A percentile compares a stretch with the other conserved stretches of the same genome.
phyloP scores from a whole-genome alignment of 2,797 vertebrate species.

The Ceryle rudis region DNA sequence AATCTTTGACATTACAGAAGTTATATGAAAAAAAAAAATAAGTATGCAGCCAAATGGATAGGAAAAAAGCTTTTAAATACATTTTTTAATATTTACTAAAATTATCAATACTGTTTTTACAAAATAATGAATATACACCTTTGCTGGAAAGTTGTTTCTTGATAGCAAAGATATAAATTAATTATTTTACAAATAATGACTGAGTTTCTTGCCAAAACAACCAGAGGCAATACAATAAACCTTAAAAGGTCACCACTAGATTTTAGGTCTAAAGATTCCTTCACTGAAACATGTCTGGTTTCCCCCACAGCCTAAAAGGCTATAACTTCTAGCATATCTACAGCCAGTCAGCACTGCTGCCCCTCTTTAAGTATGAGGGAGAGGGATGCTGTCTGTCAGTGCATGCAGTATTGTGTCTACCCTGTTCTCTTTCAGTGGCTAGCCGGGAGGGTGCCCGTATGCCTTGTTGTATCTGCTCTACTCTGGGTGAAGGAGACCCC shows the following conservation, averaged over 20 bases:
- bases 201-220: not conserved
- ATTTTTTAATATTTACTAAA: not conserved
- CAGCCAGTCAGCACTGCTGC: not conserved
- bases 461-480: not conserved
- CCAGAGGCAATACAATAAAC: not conserved
- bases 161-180: not conserved
- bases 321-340: not conserved
- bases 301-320: not conserved
- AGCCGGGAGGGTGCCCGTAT: not conserved
- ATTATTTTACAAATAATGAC: not conserved
- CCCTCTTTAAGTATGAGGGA: not conserved
- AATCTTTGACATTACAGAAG: slow-evolving; percentile 82
- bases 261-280: not conserved
- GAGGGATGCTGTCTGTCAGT: not conserved
- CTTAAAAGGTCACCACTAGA: not conserved
- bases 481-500: not conserved
- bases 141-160: not conserved
- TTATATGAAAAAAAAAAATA: not conserved
- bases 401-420: not conserved
- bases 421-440: not conserved
- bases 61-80: not conserved
- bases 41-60: not conserved
- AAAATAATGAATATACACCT: not conserved
- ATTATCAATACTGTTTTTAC: not conserved
- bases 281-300: not conserved